phyloP scores from a whole-genome alignment of 2,797 vertebrate species.

The Chloroceryle amazona region DNA sequence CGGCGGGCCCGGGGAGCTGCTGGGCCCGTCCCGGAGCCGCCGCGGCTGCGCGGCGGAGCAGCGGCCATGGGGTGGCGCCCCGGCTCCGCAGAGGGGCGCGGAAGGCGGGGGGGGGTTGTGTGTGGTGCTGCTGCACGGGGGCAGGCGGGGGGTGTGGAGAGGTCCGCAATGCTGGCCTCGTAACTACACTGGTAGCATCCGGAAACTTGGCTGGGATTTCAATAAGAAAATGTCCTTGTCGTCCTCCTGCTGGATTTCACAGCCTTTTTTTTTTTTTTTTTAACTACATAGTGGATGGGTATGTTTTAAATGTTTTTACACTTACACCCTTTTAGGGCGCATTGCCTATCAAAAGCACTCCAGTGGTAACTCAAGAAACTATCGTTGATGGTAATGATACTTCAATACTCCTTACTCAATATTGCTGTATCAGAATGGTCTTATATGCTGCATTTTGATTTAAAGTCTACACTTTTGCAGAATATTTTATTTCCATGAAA shows the following conservation, averaged over 20 bases:
- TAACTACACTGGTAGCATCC: background rate
- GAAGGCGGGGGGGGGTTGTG: background rate
- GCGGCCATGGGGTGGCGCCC: background rate
- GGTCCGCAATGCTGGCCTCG: too few relatives aligned
- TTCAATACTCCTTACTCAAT: background rate
- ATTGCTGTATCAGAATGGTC: background rate
- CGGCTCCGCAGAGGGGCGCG: background rate
- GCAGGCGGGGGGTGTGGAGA: too few relatives aligned
- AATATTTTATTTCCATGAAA: background rate
- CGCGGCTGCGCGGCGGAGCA: background rate
- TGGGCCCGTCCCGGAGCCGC: too few relatives aligned
- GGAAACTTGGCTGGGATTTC: background rate
- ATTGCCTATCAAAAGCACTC: background rate
- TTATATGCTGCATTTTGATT: background rate
- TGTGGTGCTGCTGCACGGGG: too few relatives aligned
- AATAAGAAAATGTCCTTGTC: background rate
- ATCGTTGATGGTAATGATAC: rapidly evolving
- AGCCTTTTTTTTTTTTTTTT: background rate
- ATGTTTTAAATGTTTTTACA: background rate
- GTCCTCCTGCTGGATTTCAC: background rate
- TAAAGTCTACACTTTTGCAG: background rate
- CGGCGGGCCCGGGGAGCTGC: background rate
- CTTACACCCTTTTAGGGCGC: background rate
- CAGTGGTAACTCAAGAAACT: background rate
- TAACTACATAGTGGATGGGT: background rate